Evolutionary conservation across 2,888 invertebrate species (phyloP).

Genomic region (Gymnoscelis rufifasciata): DNA sequence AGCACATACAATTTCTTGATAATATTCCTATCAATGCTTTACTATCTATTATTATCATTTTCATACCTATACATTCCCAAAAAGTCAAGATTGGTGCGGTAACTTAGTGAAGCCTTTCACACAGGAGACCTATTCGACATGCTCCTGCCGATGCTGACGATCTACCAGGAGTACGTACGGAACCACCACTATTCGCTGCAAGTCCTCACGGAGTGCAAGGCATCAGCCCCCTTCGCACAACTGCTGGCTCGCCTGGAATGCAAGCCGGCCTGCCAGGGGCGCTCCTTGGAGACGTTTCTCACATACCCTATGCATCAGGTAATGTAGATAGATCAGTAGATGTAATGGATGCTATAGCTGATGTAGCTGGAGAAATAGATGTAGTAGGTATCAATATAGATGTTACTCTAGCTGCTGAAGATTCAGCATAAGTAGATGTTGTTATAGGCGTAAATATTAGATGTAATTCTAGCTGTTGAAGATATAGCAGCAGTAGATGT

Average conservation of each 20-base stretch:
- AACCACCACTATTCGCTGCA: conserved; percentile 97
- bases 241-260: conserved; percentile 89
- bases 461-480: too few species aligned
- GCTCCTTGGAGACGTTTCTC: conserved; percentile 91
- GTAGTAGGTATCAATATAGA: too few species aligned
- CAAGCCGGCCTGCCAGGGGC: conserved; percentile 90
- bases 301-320: conserved; percentile 96
- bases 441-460: too few species aligned
- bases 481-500: too few species aligned
- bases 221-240: conserved; percentile 87
- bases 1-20: too few species aligned
- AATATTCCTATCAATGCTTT: too few species aligned
- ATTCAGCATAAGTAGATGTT: too few species aligned
- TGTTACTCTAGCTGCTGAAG: too few species aligned
- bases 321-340: not conserved
- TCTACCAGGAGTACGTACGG: conserved; percentile 96
- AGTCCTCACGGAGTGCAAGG: conserved; percentile 94
- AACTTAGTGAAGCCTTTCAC: conserved; percentile 46
- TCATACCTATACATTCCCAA: too few species aligned
- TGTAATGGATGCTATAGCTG: too few species aligned
- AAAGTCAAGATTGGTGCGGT: not conserved
- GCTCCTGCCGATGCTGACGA: conserved; percentile 95
- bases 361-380: too few species aligned
- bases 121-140: conserved; percentile 96
- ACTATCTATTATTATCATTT: too few species aligned